phyloP scores from a whole-genome alignment of 2,113 vertebrate genomes.

The Alethe diademata region DNA sequence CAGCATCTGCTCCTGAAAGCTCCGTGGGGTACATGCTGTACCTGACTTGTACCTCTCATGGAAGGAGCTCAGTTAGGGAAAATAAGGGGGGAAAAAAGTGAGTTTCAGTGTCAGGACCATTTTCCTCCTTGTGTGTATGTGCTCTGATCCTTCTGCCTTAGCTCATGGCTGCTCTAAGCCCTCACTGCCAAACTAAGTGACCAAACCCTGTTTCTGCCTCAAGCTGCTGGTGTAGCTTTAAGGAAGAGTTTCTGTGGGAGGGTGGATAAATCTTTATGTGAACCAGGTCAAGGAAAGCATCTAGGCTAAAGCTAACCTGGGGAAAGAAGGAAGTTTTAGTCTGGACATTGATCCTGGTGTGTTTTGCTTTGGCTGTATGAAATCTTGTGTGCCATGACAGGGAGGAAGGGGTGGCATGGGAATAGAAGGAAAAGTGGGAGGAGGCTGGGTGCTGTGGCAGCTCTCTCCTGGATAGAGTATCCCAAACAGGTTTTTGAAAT shows the following conservation, averaged over 20 bases:
- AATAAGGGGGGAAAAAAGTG: accelerated
- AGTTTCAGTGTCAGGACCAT: not conserved
- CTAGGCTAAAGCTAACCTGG: not conserved
- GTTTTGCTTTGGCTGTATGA: not conserved
- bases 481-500: not conserved
- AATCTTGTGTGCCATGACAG: not conserved
- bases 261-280: not conserved
- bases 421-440: not conserved
- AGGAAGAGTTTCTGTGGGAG: not conserved
- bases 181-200: not conserved
- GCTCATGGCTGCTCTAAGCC: not conserved
- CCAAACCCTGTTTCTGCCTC: not conserved
- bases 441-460: not conserved
- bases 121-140: not conserved
- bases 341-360: not conserved
- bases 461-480: not conserved
- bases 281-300: not conserved
- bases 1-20: not conserved
- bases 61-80: not conserved
- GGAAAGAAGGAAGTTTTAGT: not conserved
- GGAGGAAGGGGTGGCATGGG: not conserved
- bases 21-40: not conserved
- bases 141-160: not conserved
- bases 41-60: not conserved
- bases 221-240: not conserved